These are phyloP conservation scores for Paradisaea rubra DNA, from an alignment of 2,113 vertebrate species.

Conservation along the genomic window DNA sequence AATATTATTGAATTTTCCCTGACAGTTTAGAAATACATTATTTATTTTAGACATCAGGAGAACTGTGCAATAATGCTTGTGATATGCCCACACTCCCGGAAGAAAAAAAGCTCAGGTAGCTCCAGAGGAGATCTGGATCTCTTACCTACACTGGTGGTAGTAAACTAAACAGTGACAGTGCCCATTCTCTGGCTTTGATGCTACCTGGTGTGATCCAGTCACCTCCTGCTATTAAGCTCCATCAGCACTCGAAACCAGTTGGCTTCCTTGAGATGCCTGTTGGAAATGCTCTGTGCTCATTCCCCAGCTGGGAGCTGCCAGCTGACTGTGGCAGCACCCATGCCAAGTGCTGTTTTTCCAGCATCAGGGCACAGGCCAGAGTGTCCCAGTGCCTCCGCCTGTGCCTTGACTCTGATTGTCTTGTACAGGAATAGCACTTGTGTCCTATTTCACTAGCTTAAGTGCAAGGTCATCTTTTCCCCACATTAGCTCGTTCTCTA, in stretches of 20 bases:
- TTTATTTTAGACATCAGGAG: background rate
- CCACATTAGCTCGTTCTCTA: background rate
- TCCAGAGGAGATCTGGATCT: background rate
- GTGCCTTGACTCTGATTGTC: background rate
- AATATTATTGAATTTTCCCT: background rate
- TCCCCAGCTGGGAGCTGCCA: background rate
- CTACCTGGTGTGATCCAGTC: background rate
- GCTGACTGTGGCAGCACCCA: fast-evolving
- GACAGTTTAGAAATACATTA: background rate
- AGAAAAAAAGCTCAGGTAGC: background rate
- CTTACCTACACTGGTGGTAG: background rate
- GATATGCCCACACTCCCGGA: background rate
- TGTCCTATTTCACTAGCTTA: slow-evolving; percentile 23
- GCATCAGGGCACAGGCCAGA: background rate
- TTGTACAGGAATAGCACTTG: background rate
- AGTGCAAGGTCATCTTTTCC: background rate
- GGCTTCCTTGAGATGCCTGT: background rate
- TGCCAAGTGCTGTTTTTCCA: background rate
- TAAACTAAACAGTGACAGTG: background rate
- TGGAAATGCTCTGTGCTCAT: background rate
- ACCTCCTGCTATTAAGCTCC: background rate
- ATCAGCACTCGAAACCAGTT: background rate
- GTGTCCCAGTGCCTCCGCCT: background rate
- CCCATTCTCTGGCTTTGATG: background rate
- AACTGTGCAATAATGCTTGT: background rate